Evolutionary conservation across 2,113 vertebrate species (phyloP).

Genomic region (Heptranchias perlo): DNA sequence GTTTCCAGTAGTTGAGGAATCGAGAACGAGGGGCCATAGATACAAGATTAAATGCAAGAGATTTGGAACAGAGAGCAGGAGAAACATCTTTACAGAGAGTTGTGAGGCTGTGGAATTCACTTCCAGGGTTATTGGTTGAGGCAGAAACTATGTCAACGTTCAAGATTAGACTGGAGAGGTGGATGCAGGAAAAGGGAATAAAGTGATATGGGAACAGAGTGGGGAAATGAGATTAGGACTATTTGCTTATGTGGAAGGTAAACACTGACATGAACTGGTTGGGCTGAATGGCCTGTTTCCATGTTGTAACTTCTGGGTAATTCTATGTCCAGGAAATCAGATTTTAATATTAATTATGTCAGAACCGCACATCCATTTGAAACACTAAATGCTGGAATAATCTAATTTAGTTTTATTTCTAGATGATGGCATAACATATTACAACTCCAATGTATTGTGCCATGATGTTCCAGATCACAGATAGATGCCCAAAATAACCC

Average conservation of each 20-base stretch:
- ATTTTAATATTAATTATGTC: not conserved
- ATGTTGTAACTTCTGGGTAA: not conserved
- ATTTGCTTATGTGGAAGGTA: not conserved
- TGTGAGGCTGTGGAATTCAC: too few species aligned
- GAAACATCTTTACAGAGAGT: too few species aligned
- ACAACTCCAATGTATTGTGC: not conserved
- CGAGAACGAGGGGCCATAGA: too few species aligned
- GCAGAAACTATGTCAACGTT: too few species aligned
- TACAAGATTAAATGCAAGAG: too few species aligned
- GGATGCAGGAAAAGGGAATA: too few species aligned
- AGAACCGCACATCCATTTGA: not conserved
- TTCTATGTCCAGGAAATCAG: not conserved
- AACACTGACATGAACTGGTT: not conserved
- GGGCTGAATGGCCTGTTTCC: not conserved
- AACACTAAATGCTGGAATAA: not conserved
- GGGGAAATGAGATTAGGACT: not conserved
- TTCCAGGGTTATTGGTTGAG: too few species aligned
- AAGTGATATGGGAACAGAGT: too few species aligned
- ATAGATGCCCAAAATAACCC: not conserved
- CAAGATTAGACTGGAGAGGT: too few species aligned
- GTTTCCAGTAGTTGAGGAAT: too few species aligned
- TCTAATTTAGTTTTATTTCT: not conserved
- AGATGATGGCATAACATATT: not conserved
- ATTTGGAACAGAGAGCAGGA: too few species aligned
- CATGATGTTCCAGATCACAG: not conserved